Conservation (phyloP, 1,140 invertebrate genomes). For the Melipona quadrifasciata region DNA sequence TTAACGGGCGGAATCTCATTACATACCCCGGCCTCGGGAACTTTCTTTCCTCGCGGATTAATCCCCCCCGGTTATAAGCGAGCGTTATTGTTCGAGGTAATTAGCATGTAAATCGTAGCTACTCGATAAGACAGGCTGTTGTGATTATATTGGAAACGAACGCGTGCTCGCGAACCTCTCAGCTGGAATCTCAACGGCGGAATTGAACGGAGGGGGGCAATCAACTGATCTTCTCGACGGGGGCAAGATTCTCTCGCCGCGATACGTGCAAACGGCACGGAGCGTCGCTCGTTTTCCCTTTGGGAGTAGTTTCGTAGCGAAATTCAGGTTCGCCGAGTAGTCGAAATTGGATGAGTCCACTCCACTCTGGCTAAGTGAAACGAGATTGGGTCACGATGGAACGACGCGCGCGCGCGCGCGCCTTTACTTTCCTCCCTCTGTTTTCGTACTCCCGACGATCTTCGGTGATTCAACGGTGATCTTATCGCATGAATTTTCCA, state of each 20-base stretch:
- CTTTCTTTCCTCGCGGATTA: constrained; percentile 27
- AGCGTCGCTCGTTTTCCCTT: background rate
- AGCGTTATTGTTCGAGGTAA: background rate
- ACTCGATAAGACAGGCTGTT: no score
- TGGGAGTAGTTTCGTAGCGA: background rate
- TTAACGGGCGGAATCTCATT: background rate
- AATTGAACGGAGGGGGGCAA: no score
- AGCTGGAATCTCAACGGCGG: no score
- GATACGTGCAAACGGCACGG: background rate
- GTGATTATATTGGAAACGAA: no score
- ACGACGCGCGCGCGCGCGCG: background rate
- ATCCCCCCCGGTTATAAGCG: background rate
- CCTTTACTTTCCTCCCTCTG: constrained; percentile 6
- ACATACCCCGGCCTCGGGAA: background rate
- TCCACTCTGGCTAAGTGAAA: constrained; percentile 24
- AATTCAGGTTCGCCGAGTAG: constrained; percentile 20
- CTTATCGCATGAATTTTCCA: background rate
- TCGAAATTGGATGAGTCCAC: constrained; percentile 35
- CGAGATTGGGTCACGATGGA: constrained; percentile 31
- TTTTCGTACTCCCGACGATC: background rate
- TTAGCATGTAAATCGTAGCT: background rate
- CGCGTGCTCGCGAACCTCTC: background rate
- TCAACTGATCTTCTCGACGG: background rate
- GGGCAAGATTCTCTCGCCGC: background rate
- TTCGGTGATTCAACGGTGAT: background rate